Percentiles rank a stretch among this genome's conserved stretches.
phyloP scores from a whole-genome alignment of 2,888 invertebrate species.

The Ochlodes sylvanus region DNA sequence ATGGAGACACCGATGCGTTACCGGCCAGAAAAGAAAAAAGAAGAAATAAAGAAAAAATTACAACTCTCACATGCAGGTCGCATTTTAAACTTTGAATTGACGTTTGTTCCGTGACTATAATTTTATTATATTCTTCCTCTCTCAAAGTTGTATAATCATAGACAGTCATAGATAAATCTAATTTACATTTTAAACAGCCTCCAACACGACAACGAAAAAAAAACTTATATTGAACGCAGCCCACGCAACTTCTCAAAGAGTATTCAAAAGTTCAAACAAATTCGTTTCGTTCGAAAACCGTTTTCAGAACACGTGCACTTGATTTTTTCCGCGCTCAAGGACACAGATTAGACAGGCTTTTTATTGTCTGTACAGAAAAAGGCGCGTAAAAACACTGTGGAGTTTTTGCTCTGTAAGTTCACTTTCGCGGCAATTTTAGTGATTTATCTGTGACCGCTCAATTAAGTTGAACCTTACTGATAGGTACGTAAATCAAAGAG shows the following conservation, averaged over 20 bases:
- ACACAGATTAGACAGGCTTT: conserved; percentile 35
- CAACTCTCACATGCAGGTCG: too few species aligned
- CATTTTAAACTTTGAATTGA: too few species aligned
- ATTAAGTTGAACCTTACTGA: too few species aligned
- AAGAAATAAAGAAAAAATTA: too few species aligned
- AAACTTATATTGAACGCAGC: background rate
- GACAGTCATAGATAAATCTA: background rate
- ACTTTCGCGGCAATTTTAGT: conserved; percentile 30
- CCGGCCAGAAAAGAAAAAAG: too few species aligned
- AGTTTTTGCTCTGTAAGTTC: conserved; percentile 13
- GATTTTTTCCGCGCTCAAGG: conserved; percentile 36
- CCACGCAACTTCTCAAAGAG: conserved; percentile 1
- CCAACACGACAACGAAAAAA: background rate
- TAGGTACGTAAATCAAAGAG: too few species aligned
- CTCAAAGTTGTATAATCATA: background rate
- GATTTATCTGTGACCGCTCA: conserved; percentile 18
- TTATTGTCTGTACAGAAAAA: conserved; percentile 15
- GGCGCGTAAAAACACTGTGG: conserved; percentile 23
- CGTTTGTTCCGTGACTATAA: too few species aligned
- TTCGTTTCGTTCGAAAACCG: conserved; percentile 41
- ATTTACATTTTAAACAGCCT: background rate
- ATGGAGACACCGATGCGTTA: too few species aligned
- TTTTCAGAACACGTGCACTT: conserved; percentile 41
- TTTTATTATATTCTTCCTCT: too few species aligned
- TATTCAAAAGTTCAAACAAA: conserved; percentile 37